Conservation (phyloP, 1,140 invertebrate genomes). For the Oscheius sp. region DNA sequence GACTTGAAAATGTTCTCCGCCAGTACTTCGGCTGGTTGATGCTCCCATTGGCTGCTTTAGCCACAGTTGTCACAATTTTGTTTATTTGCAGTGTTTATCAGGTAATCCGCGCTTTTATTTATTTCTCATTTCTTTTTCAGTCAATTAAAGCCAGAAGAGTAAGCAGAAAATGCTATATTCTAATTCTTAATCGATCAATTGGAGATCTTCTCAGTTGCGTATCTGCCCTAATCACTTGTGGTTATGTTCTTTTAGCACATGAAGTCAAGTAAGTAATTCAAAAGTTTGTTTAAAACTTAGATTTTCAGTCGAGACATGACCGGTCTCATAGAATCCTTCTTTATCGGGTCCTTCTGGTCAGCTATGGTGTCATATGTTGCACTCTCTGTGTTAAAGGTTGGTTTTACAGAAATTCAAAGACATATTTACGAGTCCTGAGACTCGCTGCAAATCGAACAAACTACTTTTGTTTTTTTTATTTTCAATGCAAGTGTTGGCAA, state of each 20-base stretch:
- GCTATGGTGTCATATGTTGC: conserved; percentile 53
- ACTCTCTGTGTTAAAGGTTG: conserved; percentile 45
- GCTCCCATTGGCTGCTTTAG: conserved; percentile 46
- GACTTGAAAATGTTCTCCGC: conserved; percentile 35
- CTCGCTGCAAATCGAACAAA: too few species aligned
- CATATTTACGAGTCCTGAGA: too few species aligned
- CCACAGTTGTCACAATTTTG: conserved; percentile 42
- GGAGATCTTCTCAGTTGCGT: conserved; percentile 51
- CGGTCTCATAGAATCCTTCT: conserved; percentile 48
- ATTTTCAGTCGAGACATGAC: conserved; percentile 47
- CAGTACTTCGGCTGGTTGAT: conserved; percentile 50
- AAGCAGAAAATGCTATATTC: conserved; percentile 51
- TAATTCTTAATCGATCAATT: conserved; percentile 50
- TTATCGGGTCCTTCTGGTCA: conserved; percentile 52
- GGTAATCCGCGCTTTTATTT: background rate
- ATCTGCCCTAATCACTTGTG: conserved; percentile 32
- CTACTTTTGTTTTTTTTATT: too few species aligned
- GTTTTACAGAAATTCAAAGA: background rate
- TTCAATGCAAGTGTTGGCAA: too few species aligned
- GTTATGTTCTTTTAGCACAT: conserved; percentile 42
- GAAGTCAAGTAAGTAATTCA: conserved; percentile 43
- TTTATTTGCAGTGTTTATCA: conserved; percentile 46
- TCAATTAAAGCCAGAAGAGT: conserved; percentile 52
- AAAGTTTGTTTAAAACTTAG: conserved; percentile 34
- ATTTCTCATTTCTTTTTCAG: background rate